Base-by-base conservation (phyloP, 2,113 vertebrate species). In the Myrmecophaga tridactyla region DNA sequence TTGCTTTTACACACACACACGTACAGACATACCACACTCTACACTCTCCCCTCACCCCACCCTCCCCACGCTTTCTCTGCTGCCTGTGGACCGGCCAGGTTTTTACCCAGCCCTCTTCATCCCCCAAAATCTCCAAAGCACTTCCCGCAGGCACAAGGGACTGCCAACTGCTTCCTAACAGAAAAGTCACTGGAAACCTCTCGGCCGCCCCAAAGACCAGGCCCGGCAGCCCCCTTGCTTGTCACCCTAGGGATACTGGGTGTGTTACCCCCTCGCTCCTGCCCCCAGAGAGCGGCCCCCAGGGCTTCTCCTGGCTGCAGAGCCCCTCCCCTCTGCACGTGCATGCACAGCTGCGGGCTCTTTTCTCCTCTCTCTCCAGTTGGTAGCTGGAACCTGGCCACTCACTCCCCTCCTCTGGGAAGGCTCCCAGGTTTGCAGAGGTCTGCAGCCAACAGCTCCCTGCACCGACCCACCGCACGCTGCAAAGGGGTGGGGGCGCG, bases 301-400 rank as follows among this genome's bases (percentile, higher is more conserved):
- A 14, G 65, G 60, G 2, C 23, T 14, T 20, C 78, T 75, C 15
- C 0, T 23, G 12, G 53, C 76, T 34, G 94, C 77, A 15, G 65
- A n/a, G 72, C 62, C 13, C 87, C 48, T 43, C 67, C 70, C 58
- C 76, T 62, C 53, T 12, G 80, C 76, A 76, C 2, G n/a, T 82
- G 89, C 76, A 51, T 60, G 36, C 88, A 63, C 51, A 95, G 95
- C 95, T 95, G 92, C 3, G 56, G 70, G 75, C 89, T 25, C 76
- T 80, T 80, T 34, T 18, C 34, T 83, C 76, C 12, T 67, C 86
- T 75, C 84, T 81, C 87, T 89, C 84, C 95, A 86, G 70, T 65
- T 36, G 90, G 85, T 48, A 7, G 20, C 90, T 94, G 84, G 90
- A 88, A 25, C 29, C 15, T 12, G 67, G 96, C 90, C 91, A 91